Conservation (phyloP, 2,888 invertebrate species). For the Hyalella azteca region DNA sequence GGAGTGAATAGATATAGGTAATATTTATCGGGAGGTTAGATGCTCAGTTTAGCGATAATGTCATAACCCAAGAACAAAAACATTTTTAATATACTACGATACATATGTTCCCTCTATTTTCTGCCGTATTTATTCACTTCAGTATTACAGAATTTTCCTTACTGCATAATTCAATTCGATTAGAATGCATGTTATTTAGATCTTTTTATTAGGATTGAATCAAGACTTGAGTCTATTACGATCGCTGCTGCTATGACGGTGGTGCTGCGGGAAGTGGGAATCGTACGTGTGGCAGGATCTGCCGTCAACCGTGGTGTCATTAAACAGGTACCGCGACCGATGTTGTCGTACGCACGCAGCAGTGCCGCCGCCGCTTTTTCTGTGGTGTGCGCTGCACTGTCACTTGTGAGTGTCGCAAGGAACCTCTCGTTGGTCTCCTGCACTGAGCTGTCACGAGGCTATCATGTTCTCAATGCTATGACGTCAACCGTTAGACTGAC, state of each 20-base stretch:
- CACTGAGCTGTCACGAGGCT: no score
- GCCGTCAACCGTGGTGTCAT: slow-evolving; percentile 1
- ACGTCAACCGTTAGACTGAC: no score
- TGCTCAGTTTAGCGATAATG: no score
- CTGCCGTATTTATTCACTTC: no score
- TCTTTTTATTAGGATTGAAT: background rate
- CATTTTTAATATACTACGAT: background rate
- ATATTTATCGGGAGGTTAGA: no score
- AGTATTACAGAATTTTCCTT: no score
- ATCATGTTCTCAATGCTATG: no score
- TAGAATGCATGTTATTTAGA: background rate
- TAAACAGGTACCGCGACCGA: slow-evolving; percentile 10
- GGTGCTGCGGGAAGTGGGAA: background rate
- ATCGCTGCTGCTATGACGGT: background rate
- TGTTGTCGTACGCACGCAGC: background rate
- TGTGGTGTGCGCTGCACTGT: background rate
- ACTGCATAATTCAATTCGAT: no score
- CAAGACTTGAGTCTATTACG: background rate
- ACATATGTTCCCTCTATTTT: no score
- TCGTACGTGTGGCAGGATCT: background rate
- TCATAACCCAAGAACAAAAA: background rate
- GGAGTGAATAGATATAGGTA: no score
- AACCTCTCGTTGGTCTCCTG: no score
- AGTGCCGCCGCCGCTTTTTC: background rate
- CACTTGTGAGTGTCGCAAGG: no score